phyloP scores from a whole-genome alignment of 2,888 invertebrate genomes.

The Yponomeuta cagnagella region DNA sequence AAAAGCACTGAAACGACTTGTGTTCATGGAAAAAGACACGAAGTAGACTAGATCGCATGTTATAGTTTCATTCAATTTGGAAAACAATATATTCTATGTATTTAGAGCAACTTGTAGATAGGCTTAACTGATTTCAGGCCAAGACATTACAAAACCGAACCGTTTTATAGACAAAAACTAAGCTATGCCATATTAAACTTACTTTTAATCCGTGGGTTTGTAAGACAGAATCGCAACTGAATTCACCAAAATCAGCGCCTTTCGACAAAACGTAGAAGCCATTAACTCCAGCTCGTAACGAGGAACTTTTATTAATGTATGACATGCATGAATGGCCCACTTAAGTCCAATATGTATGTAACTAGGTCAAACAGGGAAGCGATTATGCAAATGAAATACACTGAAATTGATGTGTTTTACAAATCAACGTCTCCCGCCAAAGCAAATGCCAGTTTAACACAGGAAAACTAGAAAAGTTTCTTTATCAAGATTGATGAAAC shows the following conservation, averaged over 20 bases:
- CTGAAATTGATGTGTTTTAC: neutral
- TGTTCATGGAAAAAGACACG: neutral
- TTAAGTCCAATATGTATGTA: neutral
- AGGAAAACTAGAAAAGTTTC: neutral
- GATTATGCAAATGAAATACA: neutral
- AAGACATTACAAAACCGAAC: neutral
- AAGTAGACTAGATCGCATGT: neutral
- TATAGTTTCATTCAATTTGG: slow-evolving; percentile 6
- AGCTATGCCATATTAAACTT: no score
- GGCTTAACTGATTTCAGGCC: neutral
- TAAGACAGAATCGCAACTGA: neutral
- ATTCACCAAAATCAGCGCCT: neutral
- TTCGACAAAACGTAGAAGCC: neutral
- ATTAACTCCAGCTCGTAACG: neutral
- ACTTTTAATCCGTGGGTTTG: no score
- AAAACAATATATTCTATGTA: neutral
- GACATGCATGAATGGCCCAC: neutral
- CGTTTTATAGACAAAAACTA: neutral
- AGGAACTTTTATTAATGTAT: neutral
- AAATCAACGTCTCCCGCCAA: neutral
- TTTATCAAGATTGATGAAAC: neutral
- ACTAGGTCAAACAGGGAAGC: neutral
- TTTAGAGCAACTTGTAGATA: neutral
- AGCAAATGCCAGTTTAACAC: neutral
- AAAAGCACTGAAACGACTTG: neutral